Conservation (phyloP, 2,113 vertebrate species). For the Myrmecophaga tridactyla region DNA sequence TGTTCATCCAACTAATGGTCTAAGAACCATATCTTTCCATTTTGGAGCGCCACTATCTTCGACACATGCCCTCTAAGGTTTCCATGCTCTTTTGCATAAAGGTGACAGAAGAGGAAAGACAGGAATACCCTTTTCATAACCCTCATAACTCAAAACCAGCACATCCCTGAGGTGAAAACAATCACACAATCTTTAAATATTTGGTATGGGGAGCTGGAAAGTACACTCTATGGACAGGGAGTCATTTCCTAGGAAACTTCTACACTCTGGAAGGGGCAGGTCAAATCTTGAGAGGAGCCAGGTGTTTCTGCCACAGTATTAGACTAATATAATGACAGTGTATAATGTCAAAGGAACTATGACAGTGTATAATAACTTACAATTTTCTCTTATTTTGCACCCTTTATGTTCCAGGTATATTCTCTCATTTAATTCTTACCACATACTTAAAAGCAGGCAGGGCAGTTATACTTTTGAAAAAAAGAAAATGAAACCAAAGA, state of each 20-base stretch:
- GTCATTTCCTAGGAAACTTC: neutral
- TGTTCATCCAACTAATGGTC: neutral
- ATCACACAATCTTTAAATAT: neutral
- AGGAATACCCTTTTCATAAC: neutral
- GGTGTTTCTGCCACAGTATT: neutral
- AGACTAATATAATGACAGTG: neutral
- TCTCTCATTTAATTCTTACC: neutral
- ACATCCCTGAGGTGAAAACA: neutral
- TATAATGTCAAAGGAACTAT: neutral
- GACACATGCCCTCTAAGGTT: neutral
- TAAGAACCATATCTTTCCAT: neutral
- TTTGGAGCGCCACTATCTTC: neutral
- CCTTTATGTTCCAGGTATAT: neutral
- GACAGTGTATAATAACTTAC: neutral
- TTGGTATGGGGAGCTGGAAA: neutral
- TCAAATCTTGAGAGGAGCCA: neutral
- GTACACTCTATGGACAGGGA: neutral
- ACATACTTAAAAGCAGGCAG: neutral
- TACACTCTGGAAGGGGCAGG: neutral
- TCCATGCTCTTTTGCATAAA: neutral
- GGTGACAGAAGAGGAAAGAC: neutral
- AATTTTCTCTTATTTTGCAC: constrained; percentile 35
- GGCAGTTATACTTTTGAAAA: neutral
- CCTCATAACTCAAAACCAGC: neutral
- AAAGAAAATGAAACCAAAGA: neutral